Conservation (phyloP, 2,888 invertebrate genomes). For the Lepidocyrtoides sp. region DNA sequence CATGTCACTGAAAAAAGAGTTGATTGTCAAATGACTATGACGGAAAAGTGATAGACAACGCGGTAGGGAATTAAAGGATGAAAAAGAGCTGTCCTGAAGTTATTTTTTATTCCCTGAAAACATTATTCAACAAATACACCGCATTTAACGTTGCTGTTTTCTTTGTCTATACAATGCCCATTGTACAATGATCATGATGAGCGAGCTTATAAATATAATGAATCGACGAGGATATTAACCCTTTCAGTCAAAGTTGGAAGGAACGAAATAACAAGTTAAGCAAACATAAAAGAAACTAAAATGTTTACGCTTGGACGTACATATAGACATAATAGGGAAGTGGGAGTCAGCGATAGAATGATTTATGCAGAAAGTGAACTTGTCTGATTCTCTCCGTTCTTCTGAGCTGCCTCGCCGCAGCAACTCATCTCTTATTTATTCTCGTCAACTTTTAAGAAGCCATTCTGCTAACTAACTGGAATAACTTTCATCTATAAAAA, state of each 20-base stretch:
- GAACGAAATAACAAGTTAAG: neutral
- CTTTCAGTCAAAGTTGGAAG: neutral
- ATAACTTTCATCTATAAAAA: no score
- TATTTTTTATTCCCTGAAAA: no score
- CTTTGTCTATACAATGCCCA: no score
- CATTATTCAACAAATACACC: no score
- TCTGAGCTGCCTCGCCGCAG: no score
- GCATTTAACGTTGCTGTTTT: no score
- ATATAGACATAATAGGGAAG: no score
- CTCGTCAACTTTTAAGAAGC: constrained; percentile 10
- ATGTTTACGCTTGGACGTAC: neutral
- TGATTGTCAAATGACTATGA: constrained; percentile 7
- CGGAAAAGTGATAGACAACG: neutral
- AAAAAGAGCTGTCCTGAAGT: neutral
- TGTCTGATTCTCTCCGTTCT: constrained; percentile 6
- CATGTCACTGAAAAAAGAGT: constrained; percentile 2
- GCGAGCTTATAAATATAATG: no score
- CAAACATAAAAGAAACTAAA: neutral
- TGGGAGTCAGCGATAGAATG: constrained; percentile 2
- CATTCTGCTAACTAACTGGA: no score
- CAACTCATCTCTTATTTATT: constrained; percentile 35
- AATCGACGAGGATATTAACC: neutral
- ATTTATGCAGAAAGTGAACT: constrained; percentile 55
- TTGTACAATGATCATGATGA: no score
- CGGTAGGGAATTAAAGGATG: neutral